phyloP scores from a whole-genome alignment of 2,797 vertebrate genomes.

The Gadopsis bispinosus region DNA sequence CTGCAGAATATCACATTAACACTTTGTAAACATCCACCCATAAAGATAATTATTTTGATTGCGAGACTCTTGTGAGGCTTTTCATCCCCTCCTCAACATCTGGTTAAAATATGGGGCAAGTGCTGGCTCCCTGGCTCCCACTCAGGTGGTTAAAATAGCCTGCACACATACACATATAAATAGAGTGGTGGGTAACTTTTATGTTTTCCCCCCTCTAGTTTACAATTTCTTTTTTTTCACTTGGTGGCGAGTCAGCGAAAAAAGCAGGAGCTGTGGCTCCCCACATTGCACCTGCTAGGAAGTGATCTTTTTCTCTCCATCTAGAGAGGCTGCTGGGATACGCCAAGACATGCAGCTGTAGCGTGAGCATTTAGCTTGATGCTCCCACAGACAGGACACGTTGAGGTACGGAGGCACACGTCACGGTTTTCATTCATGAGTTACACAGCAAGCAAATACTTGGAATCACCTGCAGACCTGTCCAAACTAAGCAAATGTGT shows the following conservation, averaged over 20 bases:
- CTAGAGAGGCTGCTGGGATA: conserved; percentile 74
- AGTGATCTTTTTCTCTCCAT: conserved; percentile 82
- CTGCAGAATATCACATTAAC: conserved; percentile 82
- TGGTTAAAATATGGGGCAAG: conserved; percentile 92
- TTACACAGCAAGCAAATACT: conserved; percentile 13
- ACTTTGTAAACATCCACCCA: conserved; percentile 85
- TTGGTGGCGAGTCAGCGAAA: conserved; percentile 67
- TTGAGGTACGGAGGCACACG: not conserved
- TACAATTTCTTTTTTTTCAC: conserved; percentile 45
- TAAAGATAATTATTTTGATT: conserved; percentile 90
- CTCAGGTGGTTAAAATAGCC: conserved; percentile 90
- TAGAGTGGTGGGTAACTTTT: conserved; percentile 60
- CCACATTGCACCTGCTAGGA: conserved; percentile 85
- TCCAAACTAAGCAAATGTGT: conserved; percentile 6
- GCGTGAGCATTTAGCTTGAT: conserved; percentile 25
- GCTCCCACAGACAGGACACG: conserved; percentile 29
- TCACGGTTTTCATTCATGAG: not conserved
- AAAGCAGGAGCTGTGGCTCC: conserved; percentile 76
- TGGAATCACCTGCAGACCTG: conserved; percentile 11
- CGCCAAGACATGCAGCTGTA: conserved; percentile 73
- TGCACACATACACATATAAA: conserved; percentile 79
- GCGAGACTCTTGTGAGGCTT: conserved; percentile 83
- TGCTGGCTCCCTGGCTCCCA: conserved; percentile 87
- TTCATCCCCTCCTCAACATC: conserved; percentile 89
- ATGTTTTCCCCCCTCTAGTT: conserved; percentile 40